Conservation (phyloP, 2,797 vertebrate species). For the Micropoecilia bifurca region DNA sequence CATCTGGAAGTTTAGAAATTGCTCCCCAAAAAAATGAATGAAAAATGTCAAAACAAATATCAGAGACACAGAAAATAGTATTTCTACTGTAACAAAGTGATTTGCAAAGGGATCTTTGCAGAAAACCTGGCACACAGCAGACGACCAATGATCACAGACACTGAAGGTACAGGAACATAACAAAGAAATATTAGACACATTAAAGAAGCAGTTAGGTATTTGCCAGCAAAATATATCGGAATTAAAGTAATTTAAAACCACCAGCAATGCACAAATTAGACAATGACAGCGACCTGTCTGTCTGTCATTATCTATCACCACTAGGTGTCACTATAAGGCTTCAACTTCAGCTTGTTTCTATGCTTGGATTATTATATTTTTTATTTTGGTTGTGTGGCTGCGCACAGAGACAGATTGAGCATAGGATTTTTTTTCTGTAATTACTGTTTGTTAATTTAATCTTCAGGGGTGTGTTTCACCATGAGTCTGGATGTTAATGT, state of each 20-base stretch:
- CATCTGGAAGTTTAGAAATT: background rate
- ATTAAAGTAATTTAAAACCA: background rate
- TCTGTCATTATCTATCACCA: conserved; percentile 40
- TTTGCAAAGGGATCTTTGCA: background rate
- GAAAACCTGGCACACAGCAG: background rate
- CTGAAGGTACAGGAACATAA: background rate
- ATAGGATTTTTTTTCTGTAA: conserved; percentile 13
- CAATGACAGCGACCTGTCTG: background rate
- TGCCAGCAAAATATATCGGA: background rate
- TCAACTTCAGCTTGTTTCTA: conserved; percentile 6
- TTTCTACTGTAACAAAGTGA: background rate
- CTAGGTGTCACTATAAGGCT: conserved; percentile 68
- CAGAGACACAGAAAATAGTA: background rate
- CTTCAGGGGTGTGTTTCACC: conserved; percentile 12
- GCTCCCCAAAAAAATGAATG: background rate
- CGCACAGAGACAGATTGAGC: background rate
- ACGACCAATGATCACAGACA: background rate
- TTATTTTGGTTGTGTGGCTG: conserved; percentile 1
- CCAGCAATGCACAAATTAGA: too few relatives aligned
- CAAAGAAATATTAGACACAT: background rate
- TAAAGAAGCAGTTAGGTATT: background rate
- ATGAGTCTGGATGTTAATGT: conserved; percentile 25
- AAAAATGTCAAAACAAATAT: background rate
- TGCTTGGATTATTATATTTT: background rate
- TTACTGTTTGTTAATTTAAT: conserved; percentile 26